A percentile compares a stretch with the other conserved stretches of the same genome.
These are phyloP conservation scores for Nomada ruficornis DNA, from an alignment of 2,888 invertebrate species.

Conservation along the genomic window DNA sequence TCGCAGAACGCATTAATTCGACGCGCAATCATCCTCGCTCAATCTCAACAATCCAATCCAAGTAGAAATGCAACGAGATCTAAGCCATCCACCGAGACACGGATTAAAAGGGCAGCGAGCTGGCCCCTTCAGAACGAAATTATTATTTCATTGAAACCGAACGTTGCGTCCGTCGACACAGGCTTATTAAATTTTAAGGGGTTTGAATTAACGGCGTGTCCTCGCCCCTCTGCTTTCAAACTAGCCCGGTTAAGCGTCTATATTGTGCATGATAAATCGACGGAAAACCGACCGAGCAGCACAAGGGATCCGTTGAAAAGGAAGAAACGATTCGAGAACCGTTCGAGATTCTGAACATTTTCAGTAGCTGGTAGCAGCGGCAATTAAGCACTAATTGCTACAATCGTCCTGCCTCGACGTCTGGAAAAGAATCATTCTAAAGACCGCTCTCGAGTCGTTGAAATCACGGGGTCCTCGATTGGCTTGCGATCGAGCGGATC, in stretches of 20 bases:
- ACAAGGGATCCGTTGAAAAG: constrained; percentile 15
- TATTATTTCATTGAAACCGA: constrained; percentile 41
- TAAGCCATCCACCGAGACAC: not conserved
- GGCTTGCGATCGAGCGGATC: constrained; percentile 30
- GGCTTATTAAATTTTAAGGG: constrained; percentile 68
- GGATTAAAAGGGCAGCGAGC: constrained; percentile 28
- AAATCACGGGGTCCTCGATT: constrained; percentile 28
- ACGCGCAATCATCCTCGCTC: not conserved
- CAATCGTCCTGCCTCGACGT: constrained; percentile 43
- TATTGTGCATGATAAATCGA: constrained; percentile 47
- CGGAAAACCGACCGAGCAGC: constrained; percentile 20
- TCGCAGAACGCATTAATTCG: not conserved
- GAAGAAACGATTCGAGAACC: constrained; percentile 32
- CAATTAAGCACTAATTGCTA: constrained; percentile 62
- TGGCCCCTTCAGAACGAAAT: constrained; percentile 29
- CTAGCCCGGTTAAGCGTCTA: constrained; percentile 29
- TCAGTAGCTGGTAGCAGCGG: constrained; percentile 41
- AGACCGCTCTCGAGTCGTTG: constrained; percentile 27
- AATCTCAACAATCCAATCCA: not conserved
- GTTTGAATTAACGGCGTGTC: constrained; percentile 50
- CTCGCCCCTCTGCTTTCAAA: not conserved
- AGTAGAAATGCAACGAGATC: constrained; percentile 5
- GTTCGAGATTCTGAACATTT: constrained; percentile 39
- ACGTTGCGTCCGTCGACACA: constrained; percentile 37
- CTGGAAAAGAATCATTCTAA: constrained; percentile 42